Evolutionary conservation across 2,113 vertebrate genomes (phyloP).

Genomic region (Brachyistius frenatus): DNA sequence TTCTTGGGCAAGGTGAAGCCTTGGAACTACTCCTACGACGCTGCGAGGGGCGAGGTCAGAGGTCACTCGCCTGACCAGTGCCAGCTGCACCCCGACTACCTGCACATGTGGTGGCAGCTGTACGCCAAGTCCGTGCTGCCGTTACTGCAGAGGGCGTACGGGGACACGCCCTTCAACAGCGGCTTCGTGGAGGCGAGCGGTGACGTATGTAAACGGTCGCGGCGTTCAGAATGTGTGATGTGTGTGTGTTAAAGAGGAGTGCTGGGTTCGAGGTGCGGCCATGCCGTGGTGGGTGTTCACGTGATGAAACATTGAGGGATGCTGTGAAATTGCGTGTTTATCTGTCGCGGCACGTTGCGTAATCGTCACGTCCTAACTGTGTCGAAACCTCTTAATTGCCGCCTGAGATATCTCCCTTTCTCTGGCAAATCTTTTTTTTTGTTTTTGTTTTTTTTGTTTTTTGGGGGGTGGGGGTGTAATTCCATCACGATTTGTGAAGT

Average conservation of each 20-base stretch:
- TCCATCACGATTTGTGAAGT: not conserved
- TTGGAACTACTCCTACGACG: conserved; percentile 91
- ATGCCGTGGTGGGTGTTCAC: not conserved
- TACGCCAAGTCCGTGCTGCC: conserved; percentile 86
- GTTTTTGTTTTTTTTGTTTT: no score
- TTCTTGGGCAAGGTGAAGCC: conserved; percentile 95
- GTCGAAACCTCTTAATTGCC: not conserved
- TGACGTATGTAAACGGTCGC: conserved; percentile 16
- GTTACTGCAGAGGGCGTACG: conserved; percentile 85
- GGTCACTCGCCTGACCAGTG: conserved; percentile 82
- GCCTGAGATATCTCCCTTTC: not conserved
- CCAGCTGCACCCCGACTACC: conserved; percentile 88
- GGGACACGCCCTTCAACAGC: conserved; percentile 80
- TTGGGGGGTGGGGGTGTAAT: not conserved
- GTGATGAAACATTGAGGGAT: not conserved
- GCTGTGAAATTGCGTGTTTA: not conserved
- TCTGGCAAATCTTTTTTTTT: not conserved
- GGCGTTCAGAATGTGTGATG: not conserved
- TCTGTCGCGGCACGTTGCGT: conserved; percentile 28
- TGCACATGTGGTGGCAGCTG: conserved; percentile 93
- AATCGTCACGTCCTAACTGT: conserved; percentile 9
- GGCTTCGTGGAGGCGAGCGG: conserved; percentile 79
- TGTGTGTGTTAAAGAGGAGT: not conserved
- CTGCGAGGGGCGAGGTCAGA: conserved; percentile 86
- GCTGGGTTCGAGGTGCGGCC: not conserved